A percentile compares a stretch with the other conserved stretches of the same genome.
These are phyloP conservation scores for Zaprionus capensis DNA, from an alignment of 1,140 invertebrate species.

Conservation along the genomic window DNA sequence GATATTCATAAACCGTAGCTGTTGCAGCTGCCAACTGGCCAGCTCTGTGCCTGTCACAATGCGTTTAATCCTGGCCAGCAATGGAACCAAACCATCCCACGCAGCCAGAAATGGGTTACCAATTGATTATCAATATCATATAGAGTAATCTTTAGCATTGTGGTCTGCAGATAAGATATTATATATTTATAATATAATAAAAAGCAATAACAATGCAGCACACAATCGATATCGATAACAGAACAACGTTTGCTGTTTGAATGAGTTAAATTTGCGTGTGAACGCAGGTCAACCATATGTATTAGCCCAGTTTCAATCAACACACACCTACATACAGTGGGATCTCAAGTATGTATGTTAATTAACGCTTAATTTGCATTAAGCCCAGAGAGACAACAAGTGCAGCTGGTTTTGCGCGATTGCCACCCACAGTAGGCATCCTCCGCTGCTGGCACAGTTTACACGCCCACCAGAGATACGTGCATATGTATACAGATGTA, in stretches of 20 bases:
- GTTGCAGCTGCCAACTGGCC: conserved; percentile 37
- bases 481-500: background rate
- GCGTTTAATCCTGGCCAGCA: conserved; percentile 35
- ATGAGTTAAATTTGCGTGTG: conserved; percentile 17
- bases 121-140: background rate
- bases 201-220: background rate
- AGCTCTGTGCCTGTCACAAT: conserved; percentile 28
- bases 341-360: conserved; percentile 53
- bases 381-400: conserved; percentile 44
- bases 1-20: conserved; percentile 33
- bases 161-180: no score
- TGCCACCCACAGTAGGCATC: conserved; percentile 36
- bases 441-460: conserved; percentile 45
- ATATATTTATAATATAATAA: no score
- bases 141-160: background rate
- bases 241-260: background rate
- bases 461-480: conserved; percentile 31
- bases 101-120: conserved; percentile 4
- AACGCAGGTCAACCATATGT: conserved; percentile 22
- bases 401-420: conserved; percentile 34
- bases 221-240: background rate
- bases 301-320: conserved; percentile 52
- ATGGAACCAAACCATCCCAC: conserved; percentile 6
- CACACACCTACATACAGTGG: conserved; percentile 17
- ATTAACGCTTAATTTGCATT: conserved; percentile 62